Evolutionary conservation across 2,113 vertebrate species (phyloP), one percentile per base, ranked within the genome.

Genomic region (Paramisgurnus dabryanus): DNA sequence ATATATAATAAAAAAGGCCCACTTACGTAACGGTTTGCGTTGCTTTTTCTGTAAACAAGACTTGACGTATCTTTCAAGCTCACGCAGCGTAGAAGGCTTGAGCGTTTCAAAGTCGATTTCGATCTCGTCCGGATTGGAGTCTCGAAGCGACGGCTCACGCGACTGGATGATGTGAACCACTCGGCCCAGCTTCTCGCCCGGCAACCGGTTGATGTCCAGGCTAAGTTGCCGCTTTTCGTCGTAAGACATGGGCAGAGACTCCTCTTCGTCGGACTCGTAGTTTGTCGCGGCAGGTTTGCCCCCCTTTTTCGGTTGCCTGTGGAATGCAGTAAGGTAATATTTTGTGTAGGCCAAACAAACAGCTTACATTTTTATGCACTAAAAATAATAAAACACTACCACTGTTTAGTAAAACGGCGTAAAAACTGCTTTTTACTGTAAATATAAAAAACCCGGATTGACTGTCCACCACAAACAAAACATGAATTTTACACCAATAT

Each of bases 121-220:
- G 40, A 98, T 99, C 93, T 99, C 97, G 0, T 99, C 97, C 0
- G 97, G 97, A 89, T 99, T 99, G 86, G 97, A 99, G 94, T 99
- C 96, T 80, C 97, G 88, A 77, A 99, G 95, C 1, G 97, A 98
- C 13, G 97, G 97, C 83, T 99, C 97, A 65, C 97, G 88, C 0
- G 97, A 96, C 90, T 99, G 97, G 87, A 99, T 99, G 91, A 98
- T 99, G 91, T 99, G 97, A 5, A 99, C 97, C 58, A 98, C 97
- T 0, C 97, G 94, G 80, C 96, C 97, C 69, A 99, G 92, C 87
- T 98, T 98, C 93, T 99, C 97, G 3, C 97, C 97, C 0, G 97
- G 97, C 85, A 98, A 90, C 78, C 96, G 93, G 92, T 99, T 99
- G 87, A 99, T 99, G 89, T 99, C 97, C 89, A 99, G 89, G 86